Base-by-base conservation (phyloP, 1,140 invertebrate species). In the Halictus rubicundus region DNA sequence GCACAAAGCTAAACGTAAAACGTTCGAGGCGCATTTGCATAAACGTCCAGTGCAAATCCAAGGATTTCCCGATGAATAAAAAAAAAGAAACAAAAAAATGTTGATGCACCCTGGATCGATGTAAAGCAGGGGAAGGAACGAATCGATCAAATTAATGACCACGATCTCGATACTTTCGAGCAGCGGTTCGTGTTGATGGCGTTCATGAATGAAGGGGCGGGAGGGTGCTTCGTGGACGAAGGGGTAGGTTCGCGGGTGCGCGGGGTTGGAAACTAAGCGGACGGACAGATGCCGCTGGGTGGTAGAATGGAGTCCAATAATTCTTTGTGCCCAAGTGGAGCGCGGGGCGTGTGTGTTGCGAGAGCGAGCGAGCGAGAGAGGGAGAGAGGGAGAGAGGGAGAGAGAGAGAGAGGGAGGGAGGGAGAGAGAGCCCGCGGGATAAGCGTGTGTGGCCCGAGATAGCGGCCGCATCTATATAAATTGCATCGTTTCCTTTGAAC, bases 251-350 rank as follows among this genome's bases (percentile, higher is more conserved):
- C 54, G 19, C 21, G 54, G 10, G 42, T 12, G 2, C 46, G 39
- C 59, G 25, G 68, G 64, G 64, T 42, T 70, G 64, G 76, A 80
- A 83, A 77, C 49, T 80, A 78, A 16, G 8, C 39, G 54, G 32
- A 68, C 59, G 68, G 76, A 80, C 81, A 86, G 80, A 86, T 82
- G 78, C 82, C 52, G 77, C 49, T 68, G 63, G 63, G 52, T 76
- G 75, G 61, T 39, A 57, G 77, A 86, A 86, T 86, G 81, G 73
- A 79, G 80, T 77, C 84, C 85, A 86, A 86, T 86, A 86, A 86
- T 86, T 86, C 85, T 86, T 86, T 86, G 77, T 80, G 57, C 66
- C 52, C 85, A 75, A 83, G 61, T 61, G 71, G 68, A 68, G 37
- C 61, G 27, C 3, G 23, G 10, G 5, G 3, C 10, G 10, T 8